A percentile compares a stretch with the other conserved stretches of the same genome.
phyloP scores from a whole-genome alignment of 2,797 vertebrate genomes.

The Anniella stebbinsi region DNA sequence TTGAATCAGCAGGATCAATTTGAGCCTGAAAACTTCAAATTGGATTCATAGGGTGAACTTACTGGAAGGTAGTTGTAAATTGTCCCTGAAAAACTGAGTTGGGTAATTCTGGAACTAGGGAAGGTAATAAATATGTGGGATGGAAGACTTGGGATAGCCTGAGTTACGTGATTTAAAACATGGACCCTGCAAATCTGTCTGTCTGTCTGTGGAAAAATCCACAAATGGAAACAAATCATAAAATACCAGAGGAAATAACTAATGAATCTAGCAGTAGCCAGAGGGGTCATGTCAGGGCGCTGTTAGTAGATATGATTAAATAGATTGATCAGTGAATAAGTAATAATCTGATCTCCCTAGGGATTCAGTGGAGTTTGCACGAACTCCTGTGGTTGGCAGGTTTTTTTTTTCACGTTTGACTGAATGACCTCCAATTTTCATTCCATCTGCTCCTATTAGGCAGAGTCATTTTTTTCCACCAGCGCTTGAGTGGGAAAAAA shows the following conservation, averaged over 20 bases:
- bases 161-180: background rate
- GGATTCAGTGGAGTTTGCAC: conserved; percentile 55
- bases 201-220: too few relatives aligned
- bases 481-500: conserved; percentile 50
- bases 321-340: conserved; percentile 70
- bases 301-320: conserved; percentile 67
- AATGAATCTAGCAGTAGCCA: conserved; percentile 61
- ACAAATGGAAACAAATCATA: conserved; percentile 52
- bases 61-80: background rate
- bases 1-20: background rate
- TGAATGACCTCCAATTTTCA: conserved; percentile 73
- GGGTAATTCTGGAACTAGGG: background rate
- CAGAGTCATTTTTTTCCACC: conserved; percentile 52
- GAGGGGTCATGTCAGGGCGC: conserved; percentile 61
- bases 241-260: conserved; percentile 66
- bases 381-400: conserved; percentile 60
- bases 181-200: background rate
- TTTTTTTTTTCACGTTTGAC: conserved; percentile 67
- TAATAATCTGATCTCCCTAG: conserved; percentile 70
- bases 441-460: conserved; percentile 70
- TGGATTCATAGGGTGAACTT: background rate
- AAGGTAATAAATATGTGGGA: background rate
- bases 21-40: background rate
- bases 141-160: background rate
- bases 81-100: background rate